Conservation (phyloP, 2,797 vertebrate species). For the Pipistrellus nathusii region DNA sequence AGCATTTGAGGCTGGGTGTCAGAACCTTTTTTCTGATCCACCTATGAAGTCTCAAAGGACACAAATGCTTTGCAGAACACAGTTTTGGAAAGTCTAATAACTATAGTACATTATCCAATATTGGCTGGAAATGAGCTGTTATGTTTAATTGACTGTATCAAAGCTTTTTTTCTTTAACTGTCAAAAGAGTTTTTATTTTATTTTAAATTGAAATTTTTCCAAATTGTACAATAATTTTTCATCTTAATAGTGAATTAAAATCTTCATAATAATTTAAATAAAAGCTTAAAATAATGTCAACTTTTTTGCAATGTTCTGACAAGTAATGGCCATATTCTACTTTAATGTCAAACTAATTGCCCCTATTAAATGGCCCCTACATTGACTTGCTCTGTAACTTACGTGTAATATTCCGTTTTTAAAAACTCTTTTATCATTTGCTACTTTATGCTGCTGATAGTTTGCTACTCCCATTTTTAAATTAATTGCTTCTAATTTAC, state of each 20-base stretch:
- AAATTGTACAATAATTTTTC: conserved; percentile 42
- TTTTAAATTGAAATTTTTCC: conserved; percentile 71
- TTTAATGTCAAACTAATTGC: conserved; percentile 46
- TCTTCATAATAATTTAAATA: conserved; percentile 54
- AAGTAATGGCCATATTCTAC: conserved; percentile 40
- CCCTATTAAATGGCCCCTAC: neutral
- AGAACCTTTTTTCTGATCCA: conserved; percentile 55
- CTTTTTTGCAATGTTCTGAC: conserved; percentile 47
- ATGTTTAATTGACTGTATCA: conserved; percentile 58
- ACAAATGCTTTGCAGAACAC: conserved; percentile 56
- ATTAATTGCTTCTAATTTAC: conserved; percentile 55
- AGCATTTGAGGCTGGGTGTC: conserved; percentile 53
- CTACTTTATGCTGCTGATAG: conserved; percentile 30
- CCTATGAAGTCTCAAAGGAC: conserved; percentile 56
- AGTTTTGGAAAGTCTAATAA: conserved; percentile 63
- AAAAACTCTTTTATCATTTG: neutral
- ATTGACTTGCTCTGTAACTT: conserved; percentile 54
- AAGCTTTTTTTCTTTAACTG: conserved; percentile 57
- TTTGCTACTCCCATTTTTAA: conserved; percentile 44
- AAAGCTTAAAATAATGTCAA: conserved; percentile 57
- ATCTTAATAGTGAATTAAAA: conserved; percentile 45
- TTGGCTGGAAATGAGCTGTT: conserved; percentile 59
- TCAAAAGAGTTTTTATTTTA: conserved; percentile 60
- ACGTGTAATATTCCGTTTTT: conserved; percentile 37
- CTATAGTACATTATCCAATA: conserved; percentile 55